Percentiles rank a stretch among this genome's conserved stretches.
Conservation (phyloP, 2,797 vertebrate genomes). For the Phrynocephalus guinanensis region DNA sequence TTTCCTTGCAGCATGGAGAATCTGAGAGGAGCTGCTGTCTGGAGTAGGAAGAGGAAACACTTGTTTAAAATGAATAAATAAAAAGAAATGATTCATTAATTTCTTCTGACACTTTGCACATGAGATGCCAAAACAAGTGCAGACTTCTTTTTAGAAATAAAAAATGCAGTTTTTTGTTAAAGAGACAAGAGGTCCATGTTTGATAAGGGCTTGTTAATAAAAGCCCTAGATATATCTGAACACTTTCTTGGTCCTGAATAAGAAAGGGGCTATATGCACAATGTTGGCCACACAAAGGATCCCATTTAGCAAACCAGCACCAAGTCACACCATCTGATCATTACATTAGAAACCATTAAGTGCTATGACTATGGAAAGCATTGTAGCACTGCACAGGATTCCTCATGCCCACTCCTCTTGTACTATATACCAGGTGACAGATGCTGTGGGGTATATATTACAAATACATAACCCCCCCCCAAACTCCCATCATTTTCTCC, state of each 20-base stretch:
- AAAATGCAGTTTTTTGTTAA: too few species aligned
- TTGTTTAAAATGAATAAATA: neutral
- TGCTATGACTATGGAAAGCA: neutral
- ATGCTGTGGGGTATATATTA: neutral
- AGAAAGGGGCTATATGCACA: neutral
- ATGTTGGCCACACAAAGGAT: neutral
- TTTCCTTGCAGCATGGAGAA: neutral
- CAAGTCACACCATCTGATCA: neutral
- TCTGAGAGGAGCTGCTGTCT: conserved; percentile 8
- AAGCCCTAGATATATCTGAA: neutral
- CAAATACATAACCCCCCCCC: neutral
- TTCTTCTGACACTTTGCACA: neutral
- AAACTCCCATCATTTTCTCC: neutral
- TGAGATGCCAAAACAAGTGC: neutral
- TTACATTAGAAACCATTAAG: neutral
- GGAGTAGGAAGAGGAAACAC: neutral
- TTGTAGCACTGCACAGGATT: neutral
- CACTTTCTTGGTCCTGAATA: neutral
- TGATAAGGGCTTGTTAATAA: neutral
- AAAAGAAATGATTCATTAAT: neutral
- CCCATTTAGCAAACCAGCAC: neutral
- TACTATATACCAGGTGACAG: neutral
- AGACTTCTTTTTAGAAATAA: neutral
- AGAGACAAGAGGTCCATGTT: neutral
- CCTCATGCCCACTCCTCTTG: neutral